Percentiles rank a stretch among this genome's conserved stretches.
Conservation (phyloP, 2,797 vertebrate genomes). For the Pempheris klunzingeri region DNA sequence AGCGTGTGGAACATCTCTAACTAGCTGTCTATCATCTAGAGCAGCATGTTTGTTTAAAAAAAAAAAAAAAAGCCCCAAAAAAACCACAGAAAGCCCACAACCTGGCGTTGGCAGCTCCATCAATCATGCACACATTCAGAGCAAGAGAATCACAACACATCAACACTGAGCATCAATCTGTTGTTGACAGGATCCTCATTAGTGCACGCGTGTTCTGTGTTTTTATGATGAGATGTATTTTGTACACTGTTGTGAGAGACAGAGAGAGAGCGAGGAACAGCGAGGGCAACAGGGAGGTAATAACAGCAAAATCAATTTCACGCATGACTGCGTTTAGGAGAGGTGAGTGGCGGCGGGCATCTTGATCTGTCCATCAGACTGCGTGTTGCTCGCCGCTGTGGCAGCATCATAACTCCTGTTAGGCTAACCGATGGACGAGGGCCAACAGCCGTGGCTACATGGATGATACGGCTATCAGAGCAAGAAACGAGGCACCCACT, state of each 20-base stretch:
- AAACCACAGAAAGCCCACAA: conserved; percentile 37
- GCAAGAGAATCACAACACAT: conserved; percentile 29
- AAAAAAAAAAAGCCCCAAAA: background rate
- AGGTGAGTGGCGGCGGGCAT: conserved; percentile 64
- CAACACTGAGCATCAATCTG: conserved; percentile 63
- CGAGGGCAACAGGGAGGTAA: conserved; percentile 51
- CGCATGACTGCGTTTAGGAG: conserved; percentile 69
- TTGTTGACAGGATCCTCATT: conserved; percentile 62
- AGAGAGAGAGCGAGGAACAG: conserved; percentile 10
- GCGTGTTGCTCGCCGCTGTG: conserved; percentile 6
- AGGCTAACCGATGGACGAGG: conserved; percentile 42
- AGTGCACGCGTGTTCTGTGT: conserved; percentile 43
- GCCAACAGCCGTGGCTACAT: conserved; percentile 47
- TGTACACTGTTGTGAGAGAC: conserved; percentile 37
- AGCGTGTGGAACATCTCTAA: conserved; percentile 16
- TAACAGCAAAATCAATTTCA: conserved; percentile 83
- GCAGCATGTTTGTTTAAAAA: conserved; percentile 6
- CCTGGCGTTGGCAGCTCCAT: conserved; percentile 49
- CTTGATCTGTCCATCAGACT: conserved; percentile 74
- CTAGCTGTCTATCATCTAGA: conserved; percentile 37
- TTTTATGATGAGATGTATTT: conserved; percentile 45
- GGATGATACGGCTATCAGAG: conserved; percentile 61
- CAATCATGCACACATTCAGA: conserved; percentile 53
- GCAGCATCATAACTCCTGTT: conserved; percentile 60
- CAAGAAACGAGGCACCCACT: conserved; percentile 43